Evolutionary conservation across 1,140 invertebrate species (phyloP).

Genomic region (Chionoecetes opilio): DNA sequence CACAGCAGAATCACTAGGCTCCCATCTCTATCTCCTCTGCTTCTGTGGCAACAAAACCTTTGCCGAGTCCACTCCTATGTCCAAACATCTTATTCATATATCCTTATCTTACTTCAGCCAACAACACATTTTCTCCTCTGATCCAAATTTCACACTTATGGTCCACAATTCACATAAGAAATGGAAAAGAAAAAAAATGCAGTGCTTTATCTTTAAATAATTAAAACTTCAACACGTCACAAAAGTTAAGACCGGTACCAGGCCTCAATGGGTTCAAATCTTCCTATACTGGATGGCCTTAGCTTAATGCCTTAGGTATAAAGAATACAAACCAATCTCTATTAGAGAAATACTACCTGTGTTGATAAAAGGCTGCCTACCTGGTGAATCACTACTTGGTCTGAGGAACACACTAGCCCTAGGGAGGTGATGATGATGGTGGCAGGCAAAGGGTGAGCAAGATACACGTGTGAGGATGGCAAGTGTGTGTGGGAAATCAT

Average conservation of each 20-base stretch:
- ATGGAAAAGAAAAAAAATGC: background rate
- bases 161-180: constrained; percentile 5
- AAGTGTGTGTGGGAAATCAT: background rate
- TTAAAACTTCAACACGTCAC: background rate
- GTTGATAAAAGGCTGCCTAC: background rate
- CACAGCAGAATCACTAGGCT: too few relatives aligned
- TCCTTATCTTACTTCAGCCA: background rate
- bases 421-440: constrained; percentile 15
- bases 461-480: background rate
- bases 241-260: background rate
- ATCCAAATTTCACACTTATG: background rate
- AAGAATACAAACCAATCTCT: constrained; percentile 8
- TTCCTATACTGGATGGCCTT: constrained; percentile 7
- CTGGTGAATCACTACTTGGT: constrained; percentile 17
- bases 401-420: background rate
- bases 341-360: background rate
- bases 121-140: background rate
- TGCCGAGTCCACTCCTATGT: background rate
- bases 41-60: background rate
- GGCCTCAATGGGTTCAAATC: background rate
- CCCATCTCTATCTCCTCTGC: too few relatives aligned
- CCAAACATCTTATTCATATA: background rate
- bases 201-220: background rate
- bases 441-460: constrained; percentile 9
- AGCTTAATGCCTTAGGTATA: constrained; percentile 7